Base-by-base conservation (phyloP, 1,140 invertebrate species). In the Temnothorax nylanderi region DNA sequence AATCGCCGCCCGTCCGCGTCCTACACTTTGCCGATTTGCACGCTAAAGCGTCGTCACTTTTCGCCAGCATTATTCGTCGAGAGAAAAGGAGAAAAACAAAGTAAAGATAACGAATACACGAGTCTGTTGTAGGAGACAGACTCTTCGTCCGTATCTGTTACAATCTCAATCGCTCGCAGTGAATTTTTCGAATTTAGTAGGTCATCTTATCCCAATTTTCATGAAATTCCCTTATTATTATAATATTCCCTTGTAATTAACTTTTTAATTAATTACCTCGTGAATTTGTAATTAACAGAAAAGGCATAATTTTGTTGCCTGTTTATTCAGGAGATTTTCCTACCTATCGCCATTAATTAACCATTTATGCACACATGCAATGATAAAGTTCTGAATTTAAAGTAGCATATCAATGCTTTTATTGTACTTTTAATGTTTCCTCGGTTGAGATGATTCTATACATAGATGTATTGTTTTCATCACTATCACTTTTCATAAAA, bases 11-110 rank as follows among this genome's bases (percentile, higher is more conserved):
- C 81, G 34, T 41, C 8, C 32, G 54, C 41, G 60, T 71, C 54
- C 44, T 56, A n/a, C 41, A 44, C 86, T 85, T 85, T 64, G 67
- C 26, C 54, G 80, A 84, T 84, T 84, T 84, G 80, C 80, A 84
- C 69, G 56, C 69, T 75, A 47, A 84, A 60, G 13, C 26, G 41
- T 41, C 67, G 75, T 64, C 58, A 69, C 77, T 69, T 81, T 41
- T 54, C 47, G 18, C 44, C 69, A n/a, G 56, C 21, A 18, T 84
- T 75, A 75, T 47, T 49, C 62, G 32, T 26, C 47, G 16, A 16
- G 41, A 49, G 41, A 49, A 85, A 58, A 34, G 7, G 78, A 49
- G n/a, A 32, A 37, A 32, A 10, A 21, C 32, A 11, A 54, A 16
- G n/a, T 11, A n/a, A 21, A 54, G 11, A 47, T 64, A 49, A 77